Conservation (phyloP, 2,113 vertebrate species). For the Macquaria australasica region DNA sequence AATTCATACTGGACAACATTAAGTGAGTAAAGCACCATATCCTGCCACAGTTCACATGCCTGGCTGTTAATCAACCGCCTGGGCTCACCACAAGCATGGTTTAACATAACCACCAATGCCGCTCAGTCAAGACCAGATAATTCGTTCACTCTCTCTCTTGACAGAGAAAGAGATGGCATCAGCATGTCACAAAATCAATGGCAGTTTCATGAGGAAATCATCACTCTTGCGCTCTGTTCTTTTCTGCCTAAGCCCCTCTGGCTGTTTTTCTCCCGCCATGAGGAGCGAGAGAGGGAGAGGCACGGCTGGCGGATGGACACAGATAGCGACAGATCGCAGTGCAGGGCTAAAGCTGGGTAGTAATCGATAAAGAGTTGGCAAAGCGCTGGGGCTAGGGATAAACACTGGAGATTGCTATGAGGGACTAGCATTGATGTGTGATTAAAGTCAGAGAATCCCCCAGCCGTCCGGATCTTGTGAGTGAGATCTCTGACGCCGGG, state of each 20-base stretch:
- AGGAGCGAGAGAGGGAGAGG: conserved; percentile 32
- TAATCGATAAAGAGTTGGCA: conserved; percentile 74
- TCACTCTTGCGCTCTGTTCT: conserved; percentile 40
- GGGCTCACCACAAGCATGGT: background rate
- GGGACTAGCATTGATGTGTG: conserved; percentile 79
- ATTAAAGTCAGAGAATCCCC: conserved; percentile 80
- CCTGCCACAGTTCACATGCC: conserved; percentile 16
- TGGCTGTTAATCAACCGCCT: conserved; percentile 23
- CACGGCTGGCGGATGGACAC: conserved; percentile 51
- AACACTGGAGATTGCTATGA: conserved; percentile 78
- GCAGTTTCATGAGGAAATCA: conserved; percentile 78
- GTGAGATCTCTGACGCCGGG: conserved; percentile 80
- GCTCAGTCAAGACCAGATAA: conserved; percentile 38
- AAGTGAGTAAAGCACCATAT: conserved; percentile 23
- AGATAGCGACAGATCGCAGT: conserved; percentile 57
- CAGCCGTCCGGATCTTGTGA: conserved; percentile 71
- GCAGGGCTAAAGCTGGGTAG: conserved; percentile 55
- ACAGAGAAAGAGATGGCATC: conserved; percentile 61
- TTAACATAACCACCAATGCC: conserved; percentile 38
- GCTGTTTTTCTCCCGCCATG: conserved; percentile 51
- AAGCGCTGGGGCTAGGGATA: conserved; percentile 68
- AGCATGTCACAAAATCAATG: conserved; percentile 76
- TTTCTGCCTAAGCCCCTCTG: conserved; percentile 37
- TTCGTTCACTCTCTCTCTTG: conserved; percentile 14
- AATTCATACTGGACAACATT: background rate